These are phyloP conservation scores for Lasiurus cinereus DNA, from an alignment of 2,113 vertebrate genomes.

Conservation along the genomic window DNA sequence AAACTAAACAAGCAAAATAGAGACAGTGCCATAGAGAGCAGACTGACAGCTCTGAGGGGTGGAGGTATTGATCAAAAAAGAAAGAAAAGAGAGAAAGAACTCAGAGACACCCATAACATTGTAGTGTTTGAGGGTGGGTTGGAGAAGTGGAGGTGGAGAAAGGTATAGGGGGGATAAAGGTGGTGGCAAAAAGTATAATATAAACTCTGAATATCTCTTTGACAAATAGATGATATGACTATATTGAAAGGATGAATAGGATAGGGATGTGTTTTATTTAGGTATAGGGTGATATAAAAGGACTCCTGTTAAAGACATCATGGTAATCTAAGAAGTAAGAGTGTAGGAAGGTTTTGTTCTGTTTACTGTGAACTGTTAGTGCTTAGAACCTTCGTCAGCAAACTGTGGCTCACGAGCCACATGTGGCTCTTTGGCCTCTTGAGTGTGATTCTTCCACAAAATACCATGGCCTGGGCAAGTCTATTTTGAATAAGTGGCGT, in stretches of 20 bases:
- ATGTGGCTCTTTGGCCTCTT: too few species aligned
- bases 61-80: background rate
- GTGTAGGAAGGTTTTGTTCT: background rate
- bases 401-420: too few species aligned
- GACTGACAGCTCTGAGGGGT: background rate
- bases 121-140: background rate
- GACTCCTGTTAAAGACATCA: background rate
- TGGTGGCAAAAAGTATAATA: background rate
- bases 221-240: background rate
- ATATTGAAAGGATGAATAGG: background rate
- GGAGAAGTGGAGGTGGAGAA: background rate
- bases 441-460: too few species aligned
- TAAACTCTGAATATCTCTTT: background rate
- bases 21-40: background rate
- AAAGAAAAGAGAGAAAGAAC: background rate
- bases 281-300: background rate
- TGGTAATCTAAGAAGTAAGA: background rate
- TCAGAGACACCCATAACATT: background rate
- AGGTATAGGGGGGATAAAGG: too few species aligned
- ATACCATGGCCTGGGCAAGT: too few species aligned
- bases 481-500: too few species aligned
- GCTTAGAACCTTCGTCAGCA: background rate
- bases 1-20: background rate
- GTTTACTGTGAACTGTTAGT: slow-evolving; percentile 19
- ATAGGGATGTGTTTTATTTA: background rate